phyloP scores from a whole-genome alignment of 2,797 vertebrate species.

The Pterois miles region DNA sequence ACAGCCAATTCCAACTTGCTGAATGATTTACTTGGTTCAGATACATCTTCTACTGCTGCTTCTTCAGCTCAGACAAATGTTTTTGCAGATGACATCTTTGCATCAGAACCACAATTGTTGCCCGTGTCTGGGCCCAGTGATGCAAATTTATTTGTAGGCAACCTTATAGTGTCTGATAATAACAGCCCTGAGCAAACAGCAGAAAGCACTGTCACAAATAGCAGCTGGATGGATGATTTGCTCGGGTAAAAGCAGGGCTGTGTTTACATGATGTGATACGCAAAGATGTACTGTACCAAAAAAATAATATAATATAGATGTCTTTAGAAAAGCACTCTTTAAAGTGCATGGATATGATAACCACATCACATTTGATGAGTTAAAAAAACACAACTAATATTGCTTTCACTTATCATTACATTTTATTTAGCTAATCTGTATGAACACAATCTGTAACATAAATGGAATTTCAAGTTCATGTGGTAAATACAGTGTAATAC shows the following conservation, averaged over 20 bases:
- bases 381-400: neutral
- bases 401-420: neutral
- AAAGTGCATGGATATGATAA: neutral
- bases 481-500: neutral
- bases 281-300: neutral
- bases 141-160: conserved; percentile 33
- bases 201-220: conserved; percentile 39
- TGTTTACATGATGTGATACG: neutral
- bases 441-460: neutral
- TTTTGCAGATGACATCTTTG: conserved; percentile 68
- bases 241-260: conserved; percentile 60
- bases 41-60: conserved; percentile 4
- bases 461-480: neutral
- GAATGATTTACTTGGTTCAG: conserved; percentile 58
- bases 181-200: conserved; percentile 37
- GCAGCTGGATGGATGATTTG: conserved; percentile 83
- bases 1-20: conserved; percentile 31
- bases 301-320: neutral
- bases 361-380: neutral
- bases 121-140: conserved; percentile 28
- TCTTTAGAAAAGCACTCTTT: neutral
- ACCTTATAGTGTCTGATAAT: conserved; percentile 36
- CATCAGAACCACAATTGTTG: conserved; percentile 35
- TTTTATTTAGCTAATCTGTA: neutral
- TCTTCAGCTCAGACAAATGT: conserved; percentile 40